These are phyloP conservation scores for Brenthis ino DNA, from an alignment of 2,888 invertebrate species.

Conservation along the genomic window DNA sequence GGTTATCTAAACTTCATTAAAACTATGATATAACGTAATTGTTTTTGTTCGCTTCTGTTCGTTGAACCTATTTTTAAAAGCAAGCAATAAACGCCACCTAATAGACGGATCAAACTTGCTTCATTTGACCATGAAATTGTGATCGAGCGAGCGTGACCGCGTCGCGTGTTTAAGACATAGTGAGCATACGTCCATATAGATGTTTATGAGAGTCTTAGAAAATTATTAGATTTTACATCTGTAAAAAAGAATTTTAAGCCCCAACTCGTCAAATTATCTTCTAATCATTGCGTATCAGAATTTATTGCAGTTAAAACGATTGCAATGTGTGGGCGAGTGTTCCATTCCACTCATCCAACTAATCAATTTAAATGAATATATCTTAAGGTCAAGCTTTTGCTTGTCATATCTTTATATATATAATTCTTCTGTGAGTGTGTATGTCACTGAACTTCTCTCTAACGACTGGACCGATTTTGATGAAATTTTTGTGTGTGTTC, in stretches of 20 bases:
- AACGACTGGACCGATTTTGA: too few species aligned
- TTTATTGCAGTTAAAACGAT: conserved; percentile 12
- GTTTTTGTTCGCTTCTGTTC: conserved; percentile 46
- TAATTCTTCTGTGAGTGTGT: too few species aligned
- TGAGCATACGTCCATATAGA: conserved; percentile 49
- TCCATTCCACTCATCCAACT: conserved; percentile 32
- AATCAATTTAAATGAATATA: conserved; percentile 42
- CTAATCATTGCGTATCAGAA: background rate
- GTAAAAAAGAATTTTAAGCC: background rate
- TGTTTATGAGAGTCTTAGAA: conserved; percentile 20
- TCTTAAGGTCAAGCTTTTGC: conserved; percentile 30
- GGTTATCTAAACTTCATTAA: background rate
- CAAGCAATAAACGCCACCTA: conserved; percentile 57
- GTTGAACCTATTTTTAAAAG: conserved; percentile 62
- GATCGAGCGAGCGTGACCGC: conserved; percentile 65
- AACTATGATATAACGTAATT: conserved; percentile 11
- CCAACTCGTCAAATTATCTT: background rate
- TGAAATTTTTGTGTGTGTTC: too few species aligned
- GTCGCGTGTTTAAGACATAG: conserved; percentile 57
- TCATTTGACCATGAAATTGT: conserved; percentile 77
- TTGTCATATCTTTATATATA: conserved; percentile 4
- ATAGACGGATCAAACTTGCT: conserved; percentile 68
- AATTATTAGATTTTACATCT: conserved; percentile 15
- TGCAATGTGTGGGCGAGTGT: conserved; percentile 21
- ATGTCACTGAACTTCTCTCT: too few species aligned